phyloP scores from a whole-genome alignment of 2,797 vertebrate genomes.

The Paramormyrops hopkinsi region DNA sequence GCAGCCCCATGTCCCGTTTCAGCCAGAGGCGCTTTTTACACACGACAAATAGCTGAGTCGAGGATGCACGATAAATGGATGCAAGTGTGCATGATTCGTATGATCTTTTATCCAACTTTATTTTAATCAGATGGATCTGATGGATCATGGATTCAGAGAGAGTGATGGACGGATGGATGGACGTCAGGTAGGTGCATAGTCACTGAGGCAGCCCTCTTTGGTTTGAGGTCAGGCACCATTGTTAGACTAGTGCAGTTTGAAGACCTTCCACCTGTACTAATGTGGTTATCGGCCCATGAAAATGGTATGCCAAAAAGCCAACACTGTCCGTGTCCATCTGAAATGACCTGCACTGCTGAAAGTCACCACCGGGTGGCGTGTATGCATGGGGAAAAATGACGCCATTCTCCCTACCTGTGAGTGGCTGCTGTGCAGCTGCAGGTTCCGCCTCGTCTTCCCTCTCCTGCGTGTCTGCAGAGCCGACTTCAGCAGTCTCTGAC shows the following conservation, averaged over 20 bases:
- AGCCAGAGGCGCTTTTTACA: background rate
- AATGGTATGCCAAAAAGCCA: background rate
- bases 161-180: background rate
- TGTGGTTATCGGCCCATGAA: background rate
- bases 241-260: background rate
- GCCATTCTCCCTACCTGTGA: conserved; percentile 27
- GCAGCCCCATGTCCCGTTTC: background rate
- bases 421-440: conserved; percentile 12
- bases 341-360: background rate
- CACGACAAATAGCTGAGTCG: background rate
- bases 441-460: background rate
- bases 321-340: background rate
- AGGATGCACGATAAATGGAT: background rate
- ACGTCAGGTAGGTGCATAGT: background rate
- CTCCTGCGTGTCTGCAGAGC: background rate
- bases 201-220: background rate
- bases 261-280: background rate
- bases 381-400: background rate
- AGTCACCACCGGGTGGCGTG: background rate
- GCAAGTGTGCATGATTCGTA: background rate
- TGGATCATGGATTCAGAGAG: background rate
- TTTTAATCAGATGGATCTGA: background rate
- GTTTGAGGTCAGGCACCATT: background rate
- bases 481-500: background rate
- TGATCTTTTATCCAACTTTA: background rate